Conservation (phyloP, 2,797 vertebrate species). For the Spondyliosoma cantharus region DNA sequence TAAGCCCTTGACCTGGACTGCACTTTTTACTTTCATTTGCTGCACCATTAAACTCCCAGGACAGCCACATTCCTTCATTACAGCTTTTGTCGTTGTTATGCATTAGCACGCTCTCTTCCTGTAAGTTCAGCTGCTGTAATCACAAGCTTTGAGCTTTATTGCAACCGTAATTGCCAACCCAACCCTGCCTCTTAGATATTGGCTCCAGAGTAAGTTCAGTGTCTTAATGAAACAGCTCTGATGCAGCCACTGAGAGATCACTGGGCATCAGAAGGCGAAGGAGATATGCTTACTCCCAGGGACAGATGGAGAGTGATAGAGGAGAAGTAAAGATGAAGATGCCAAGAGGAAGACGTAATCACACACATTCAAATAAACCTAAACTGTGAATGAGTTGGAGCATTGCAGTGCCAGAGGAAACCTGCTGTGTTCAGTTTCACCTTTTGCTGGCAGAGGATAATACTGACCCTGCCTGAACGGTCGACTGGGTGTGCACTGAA, state of each 20-base stretch:
- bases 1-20: constrained; percentile 15
- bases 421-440: constrained; percentile 32
- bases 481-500: constrained; percentile 19
- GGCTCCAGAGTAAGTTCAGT: constrained; percentile 33
- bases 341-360: constrained; percentile 27
- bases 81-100: constrained; percentile 23
- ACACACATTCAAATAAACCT: background rate
- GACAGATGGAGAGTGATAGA: constrained; percentile 57
- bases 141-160: constrained; percentile 32
- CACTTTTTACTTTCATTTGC: constrained; percentile 39
- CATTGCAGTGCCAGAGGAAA: constrained; percentile 36
- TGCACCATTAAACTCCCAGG: background rate
- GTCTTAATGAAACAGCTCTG: constrained; percentile 19
- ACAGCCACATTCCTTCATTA: constrained; percentile 7
- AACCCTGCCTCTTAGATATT: constrained; percentile 14
- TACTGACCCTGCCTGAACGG: constrained; percentile 23
- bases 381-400: constrained; percentile 9
- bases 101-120: constrained; percentile 16
- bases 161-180: constrained; percentile 21
- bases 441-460: constrained; percentile 24
- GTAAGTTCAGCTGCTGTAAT: constrained; percentile 18
- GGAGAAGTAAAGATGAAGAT: constrained; percentile 47
- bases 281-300: constrained; percentile 21
- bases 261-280: constrained; percentile 31
- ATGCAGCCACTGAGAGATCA: constrained; percentile 4